Conservation (phyloP, 2,113 vertebrate species). For the Cariama cristata region DNA sequence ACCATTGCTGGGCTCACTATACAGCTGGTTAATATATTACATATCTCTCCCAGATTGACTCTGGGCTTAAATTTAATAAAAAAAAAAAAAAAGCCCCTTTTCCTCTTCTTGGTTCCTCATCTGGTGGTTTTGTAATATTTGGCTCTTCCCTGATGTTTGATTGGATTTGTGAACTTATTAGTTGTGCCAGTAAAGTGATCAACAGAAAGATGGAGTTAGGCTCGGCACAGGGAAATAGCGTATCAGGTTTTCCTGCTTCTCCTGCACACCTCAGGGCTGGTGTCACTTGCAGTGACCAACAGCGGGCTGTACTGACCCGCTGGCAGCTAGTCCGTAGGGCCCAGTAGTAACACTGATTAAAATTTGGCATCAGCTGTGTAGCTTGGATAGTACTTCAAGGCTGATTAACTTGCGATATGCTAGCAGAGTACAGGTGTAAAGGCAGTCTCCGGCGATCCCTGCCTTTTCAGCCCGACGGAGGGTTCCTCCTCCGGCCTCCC, state of each 20-base stretch:
- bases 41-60: background rate
- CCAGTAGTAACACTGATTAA: background rate
- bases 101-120: background rate
- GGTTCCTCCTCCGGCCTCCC: background rate
- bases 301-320: background rate
- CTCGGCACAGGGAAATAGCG: rapidly evolving
- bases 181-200: background rate
- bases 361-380: background rate
- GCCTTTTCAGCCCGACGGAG: rapidly evolving
- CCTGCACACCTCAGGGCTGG: background rate
- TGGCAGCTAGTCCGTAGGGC: background rate
- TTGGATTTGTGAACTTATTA: background rate
- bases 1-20: background rate
- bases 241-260: background rate
- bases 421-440: background rate
- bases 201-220: background rate
- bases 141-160: background rate
- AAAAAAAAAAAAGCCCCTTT: background rate
- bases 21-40: constrained; percentile 16
- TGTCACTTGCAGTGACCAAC: background rate
- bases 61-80: background rate
- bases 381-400: background rate
- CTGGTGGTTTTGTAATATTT: background rate
- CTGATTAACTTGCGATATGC: background rate
- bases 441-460: background rate